Conservation (phyloP, 2,113 vertebrate species). For the Festucalex cinctus region DNA sequence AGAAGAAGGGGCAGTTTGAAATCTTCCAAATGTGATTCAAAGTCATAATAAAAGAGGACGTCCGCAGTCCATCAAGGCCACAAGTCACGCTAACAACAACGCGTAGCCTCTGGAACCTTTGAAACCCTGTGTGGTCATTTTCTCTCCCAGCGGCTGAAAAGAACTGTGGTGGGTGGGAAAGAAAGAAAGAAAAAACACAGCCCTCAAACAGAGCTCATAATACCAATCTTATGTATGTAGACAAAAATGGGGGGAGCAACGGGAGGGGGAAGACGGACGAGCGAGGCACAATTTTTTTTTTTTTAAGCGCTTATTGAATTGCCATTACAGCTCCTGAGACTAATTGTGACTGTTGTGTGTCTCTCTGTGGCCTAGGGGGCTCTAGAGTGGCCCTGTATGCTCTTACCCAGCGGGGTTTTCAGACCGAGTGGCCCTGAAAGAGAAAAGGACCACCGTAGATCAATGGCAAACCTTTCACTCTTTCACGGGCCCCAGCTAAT, state of each 20-base stretch:
- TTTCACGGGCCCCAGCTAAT: conserved; percentile 72
- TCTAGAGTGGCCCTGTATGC: conserved; percentile 72
- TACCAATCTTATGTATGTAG: conserved; percentile 73
- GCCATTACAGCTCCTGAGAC: conserved; percentile 73
- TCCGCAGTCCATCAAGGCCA: conserved; percentile 64
- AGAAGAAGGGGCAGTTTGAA: conserved; percentile 31
- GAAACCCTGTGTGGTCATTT: conserved; percentile 72
- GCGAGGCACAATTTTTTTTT: conserved; percentile 61
- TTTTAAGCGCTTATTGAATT: conserved; percentile 68
- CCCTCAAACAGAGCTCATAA: conserved; percentile 60
- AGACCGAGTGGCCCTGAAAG: conserved; percentile 73
- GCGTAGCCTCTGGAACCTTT: conserved; percentile 62
- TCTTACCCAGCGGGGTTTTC: conserved; percentile 72
- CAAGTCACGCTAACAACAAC: conserved; percentile 70
- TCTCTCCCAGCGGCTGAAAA: conserved; percentile 66
- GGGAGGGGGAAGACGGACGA: conserved; percentile 47
- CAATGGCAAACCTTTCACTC: conserved; percentile 74
- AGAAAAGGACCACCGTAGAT: conserved; percentile 74
- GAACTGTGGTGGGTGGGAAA: conserved; percentile 69
- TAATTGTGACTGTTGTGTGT: conserved; percentile 74
- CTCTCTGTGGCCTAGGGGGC: conserved; percentile 67
- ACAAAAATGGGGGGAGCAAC: conserved; percentile 56
- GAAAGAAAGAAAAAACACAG: conserved; percentile 39
- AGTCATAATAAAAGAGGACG: conserved; percentile 46
- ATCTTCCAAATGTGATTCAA: conserved; percentile 43